Conservation (phyloP, 2,888 invertebrate species). For the Amblyjoppa fuscipennis region DNA sequence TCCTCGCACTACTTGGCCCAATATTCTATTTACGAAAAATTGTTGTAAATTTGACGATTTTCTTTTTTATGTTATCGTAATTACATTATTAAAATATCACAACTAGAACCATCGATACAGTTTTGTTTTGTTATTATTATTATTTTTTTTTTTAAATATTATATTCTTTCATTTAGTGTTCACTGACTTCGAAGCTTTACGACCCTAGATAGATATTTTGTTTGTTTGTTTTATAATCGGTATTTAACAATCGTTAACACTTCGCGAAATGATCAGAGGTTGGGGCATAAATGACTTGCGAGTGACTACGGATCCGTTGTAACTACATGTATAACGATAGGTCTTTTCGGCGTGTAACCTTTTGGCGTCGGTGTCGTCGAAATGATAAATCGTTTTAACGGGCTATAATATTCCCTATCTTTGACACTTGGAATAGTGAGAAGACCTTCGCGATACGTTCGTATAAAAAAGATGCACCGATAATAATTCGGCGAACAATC, state of each 20-base stretch:
- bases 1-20: conserved; percentile 51
- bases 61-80: conserved; percentile 70
- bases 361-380: conserved; percentile 23
- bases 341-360: conserved; percentile 26
- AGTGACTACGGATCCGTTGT: conserved; percentile 67
- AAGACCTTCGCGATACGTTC: conserved; percentile 20
- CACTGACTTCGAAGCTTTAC: conserved; percentile 42
- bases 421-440: conserved; percentile 57
- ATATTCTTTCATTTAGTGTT: conserved; percentile 52
- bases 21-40: conserved; percentile 63
- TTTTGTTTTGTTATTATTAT: conserved; percentile 71
- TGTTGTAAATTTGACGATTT: conserved; percentile 69
- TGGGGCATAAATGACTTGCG: conserved; percentile 68
- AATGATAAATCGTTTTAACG: conserved; percentile 1
- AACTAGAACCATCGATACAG: conserved; percentile 84
- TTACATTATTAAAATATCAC: conserved; percentile 83
- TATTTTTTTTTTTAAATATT: neutral
- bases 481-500: neutral
- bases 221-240: conserved; percentile 54
- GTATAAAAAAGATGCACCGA: neutral
- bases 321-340: conserved; percentile 35
- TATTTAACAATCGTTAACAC: conserved; percentile 68
- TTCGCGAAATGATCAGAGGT: conserved; percentile 70
- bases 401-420: neutral
- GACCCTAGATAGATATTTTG: conserved; percentile 45